Percentiles rank a stretch among this genome's conserved stretches.
These are phyloP conservation scores for Cosmia pyralina DNA, from an alignment of 2,888 invertebrate genomes.

Conservation along the genomic window DNA sequence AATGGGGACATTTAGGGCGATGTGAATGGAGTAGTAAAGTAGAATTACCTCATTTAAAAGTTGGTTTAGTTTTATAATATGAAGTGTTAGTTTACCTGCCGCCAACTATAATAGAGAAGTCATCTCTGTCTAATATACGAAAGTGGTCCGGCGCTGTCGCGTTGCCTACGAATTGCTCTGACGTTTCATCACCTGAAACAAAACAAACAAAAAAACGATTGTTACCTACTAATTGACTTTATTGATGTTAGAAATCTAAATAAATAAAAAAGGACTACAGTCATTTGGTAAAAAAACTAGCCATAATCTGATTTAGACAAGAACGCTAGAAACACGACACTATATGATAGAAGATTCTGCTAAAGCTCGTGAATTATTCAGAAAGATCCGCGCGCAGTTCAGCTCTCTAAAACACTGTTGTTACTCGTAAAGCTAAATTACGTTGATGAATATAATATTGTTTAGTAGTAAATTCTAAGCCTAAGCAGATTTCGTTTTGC, in stretches of 20 bases:
- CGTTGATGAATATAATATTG: slow-evolving; percentile 25
- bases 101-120: slow-evolving; percentile 96
- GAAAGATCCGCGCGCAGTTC: slow-evolving; percentile 17
- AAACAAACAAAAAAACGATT: slow-evolving; percentile 79
- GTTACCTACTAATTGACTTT: not conserved
- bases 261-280: not conserved
- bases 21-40: slow-evolving; percentile 27
- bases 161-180: slow-evolving; percentile 95
- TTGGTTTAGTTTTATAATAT: slow-evolving; percentile 8
- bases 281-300: not conserved
- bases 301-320: not conserved
- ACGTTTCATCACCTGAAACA: slow-evolving; percentile 93
- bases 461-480: not conserved
- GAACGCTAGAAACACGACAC: slow-evolving; percentile 1
- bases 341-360: slow-evolving; percentile 23
- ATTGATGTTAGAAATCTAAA: not conserved
- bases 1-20: slow-evolving; percentile 22
- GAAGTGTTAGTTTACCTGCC: slow-evolving; percentile 92
- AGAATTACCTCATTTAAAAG: slow-evolving; percentile 9
- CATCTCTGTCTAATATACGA: slow-evolving; percentile 96
- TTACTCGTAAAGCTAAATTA: slow-evolving; percentile 35
- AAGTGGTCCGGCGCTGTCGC: slow-evolving; percentile 95
- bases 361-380: slow-evolving; percentile 34
- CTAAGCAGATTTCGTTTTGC: not conserved
- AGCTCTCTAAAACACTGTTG: slow-evolving; percentile 20